Percentiles rank a stretch among this genome's conserved stretches.
phyloP scores from a whole-genome alignment of 2,113 vertebrate genomes.

The Pungitius pungitius region DNA sequence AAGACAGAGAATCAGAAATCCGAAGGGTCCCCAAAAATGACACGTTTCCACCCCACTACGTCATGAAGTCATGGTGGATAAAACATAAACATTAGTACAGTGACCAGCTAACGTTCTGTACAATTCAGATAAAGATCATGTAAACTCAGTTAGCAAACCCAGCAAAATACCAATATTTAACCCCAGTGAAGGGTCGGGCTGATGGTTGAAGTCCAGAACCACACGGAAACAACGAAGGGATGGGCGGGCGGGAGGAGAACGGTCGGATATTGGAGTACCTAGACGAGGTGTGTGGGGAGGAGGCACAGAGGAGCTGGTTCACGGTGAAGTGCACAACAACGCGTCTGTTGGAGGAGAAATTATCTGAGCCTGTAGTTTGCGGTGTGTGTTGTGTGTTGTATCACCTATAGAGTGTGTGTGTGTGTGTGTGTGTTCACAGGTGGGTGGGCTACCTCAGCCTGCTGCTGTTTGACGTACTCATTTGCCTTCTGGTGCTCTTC shows the following conservation, averaged over 20 bases:
- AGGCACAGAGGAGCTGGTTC: neutral
- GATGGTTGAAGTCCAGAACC: no score
- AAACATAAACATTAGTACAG: no score
- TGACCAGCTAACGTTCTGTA: no score
- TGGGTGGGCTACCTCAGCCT: constrained; percentile 92
- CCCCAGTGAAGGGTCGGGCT: no score
- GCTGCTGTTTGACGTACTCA: constrained; percentile 90
- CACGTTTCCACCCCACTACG: neutral
- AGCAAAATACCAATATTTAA: no score
- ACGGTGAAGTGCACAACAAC: neutral
- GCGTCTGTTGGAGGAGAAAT: neutral
- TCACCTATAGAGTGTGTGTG: neutral
- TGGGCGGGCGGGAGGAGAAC: no score
- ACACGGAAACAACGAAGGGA: no score
- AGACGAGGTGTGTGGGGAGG: neutral
- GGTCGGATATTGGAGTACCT: no score
- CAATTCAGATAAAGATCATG: no score
- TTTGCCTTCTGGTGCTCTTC: constrained; percentile 93
- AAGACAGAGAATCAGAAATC: neutral
- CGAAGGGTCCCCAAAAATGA: neutral
- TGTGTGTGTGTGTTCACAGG: constrained; percentile 70
- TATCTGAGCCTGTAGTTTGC: neutral
- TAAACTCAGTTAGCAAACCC: neutral
- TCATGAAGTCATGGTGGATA: no score
- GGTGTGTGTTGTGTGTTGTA: neutral